Evolutionary conservation across 2,888 invertebrate genomes (phyloP), one percentile per base, ranked within the genome.

Genomic region (Apoda limacodes): DNA sequence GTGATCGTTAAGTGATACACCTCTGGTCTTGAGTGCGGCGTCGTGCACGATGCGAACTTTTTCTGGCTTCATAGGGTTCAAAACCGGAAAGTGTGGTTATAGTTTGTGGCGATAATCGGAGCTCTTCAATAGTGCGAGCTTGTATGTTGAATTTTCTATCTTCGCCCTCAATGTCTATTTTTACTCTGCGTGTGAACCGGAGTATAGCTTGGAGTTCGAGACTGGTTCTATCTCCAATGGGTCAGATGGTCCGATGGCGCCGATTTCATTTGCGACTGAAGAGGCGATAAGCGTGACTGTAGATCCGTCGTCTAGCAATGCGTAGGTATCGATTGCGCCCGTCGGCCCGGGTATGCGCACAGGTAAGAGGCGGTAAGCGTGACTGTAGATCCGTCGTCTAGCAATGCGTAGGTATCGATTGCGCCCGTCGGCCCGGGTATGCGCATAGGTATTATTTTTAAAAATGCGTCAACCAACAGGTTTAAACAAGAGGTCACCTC

Each of bases 311-410:
- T 19, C 19, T 19, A 19, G 9, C 19, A 19, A 19, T 19, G 19
- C 19, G 6, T 7, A 9, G 6, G 19, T 19, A 9, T 19, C 9
- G 9, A 7, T 7, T 19, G 19, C 9, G 5, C 19, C 19, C 9
- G 5, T 19, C 9, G 19, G 19, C 5, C 19, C 19, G 5, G 5
- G 5, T 19, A 19, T 9, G 5, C 9, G 19, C 9, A 19, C 19
- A 5, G 19, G 19, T 7, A 19, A 9, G 6, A 19, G 14, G 39
- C 37, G 2, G 40, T 9, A 2, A 40, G 25, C 3, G 38, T 31
- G 4, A 39, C 22, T 2, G 38, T 43, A 2, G 39, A 37, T 1
- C 40, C 40, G 14, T 40, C 43, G 22, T 40, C 40, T 5, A 43
- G 27, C 9, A 43, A 22, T 1, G 40, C 37, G 22, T 22, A 33